phyloP scores from a whole-genome alignment of 2,797 vertebrate species.

The Microcaecilia unicolor region DNA sequence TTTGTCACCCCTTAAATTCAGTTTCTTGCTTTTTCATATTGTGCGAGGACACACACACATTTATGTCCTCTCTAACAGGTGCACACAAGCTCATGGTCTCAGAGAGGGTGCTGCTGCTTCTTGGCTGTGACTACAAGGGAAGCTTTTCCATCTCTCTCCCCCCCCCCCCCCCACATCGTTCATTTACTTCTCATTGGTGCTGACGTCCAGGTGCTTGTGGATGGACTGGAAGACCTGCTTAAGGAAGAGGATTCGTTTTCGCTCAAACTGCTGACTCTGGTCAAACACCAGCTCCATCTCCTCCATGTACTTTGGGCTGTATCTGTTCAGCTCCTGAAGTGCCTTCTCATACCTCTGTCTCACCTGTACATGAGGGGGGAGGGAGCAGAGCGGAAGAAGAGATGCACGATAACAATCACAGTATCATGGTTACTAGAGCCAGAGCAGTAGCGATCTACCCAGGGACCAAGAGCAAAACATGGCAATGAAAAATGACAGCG shows the following conservation, averaged over 20 bases:
- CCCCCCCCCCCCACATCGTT: too few relatives aligned
- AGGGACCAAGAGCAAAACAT: too few relatives aligned
- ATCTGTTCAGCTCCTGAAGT: conserved; percentile 70
- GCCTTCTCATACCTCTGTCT: conserved; percentile 68
- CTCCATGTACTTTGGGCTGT: conserved; percentile 77
- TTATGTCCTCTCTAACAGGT: too few relatives aligned
- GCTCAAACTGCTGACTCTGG: conserved; percentile 71
- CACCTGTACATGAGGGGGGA: conserved; percentile 1
- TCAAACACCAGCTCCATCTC: conserved; percentile 80
- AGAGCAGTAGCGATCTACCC: neutral
- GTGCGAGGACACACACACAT: too few relatives aligned
- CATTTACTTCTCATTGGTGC: conserved; percentile 52
- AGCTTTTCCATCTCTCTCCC: too few relatives aligned
- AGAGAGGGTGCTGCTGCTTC: too few relatives aligned
- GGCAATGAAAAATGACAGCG: too few relatives aligned
- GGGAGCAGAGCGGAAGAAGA: neutral
- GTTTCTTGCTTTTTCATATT: too few relatives aligned
- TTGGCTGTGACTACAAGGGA: too few relatives aligned
- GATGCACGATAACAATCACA: neutral
- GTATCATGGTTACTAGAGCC: too few relatives aligned
- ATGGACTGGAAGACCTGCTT: conserved; percentile 70
- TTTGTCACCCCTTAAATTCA: too few relatives aligned
- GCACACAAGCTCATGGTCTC: too few relatives aligned
- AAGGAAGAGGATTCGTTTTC: conserved; percentile 70
- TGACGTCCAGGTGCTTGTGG: conserved; percentile 69